A percentile compares a stretch with the other conserved stretches of the same genome.
These are phyloP conservation scores for Glaucidium brasilianum DNA, from an alignment of 2,113 vertebrate genomes.

Conservation along the genomic window DNA sequence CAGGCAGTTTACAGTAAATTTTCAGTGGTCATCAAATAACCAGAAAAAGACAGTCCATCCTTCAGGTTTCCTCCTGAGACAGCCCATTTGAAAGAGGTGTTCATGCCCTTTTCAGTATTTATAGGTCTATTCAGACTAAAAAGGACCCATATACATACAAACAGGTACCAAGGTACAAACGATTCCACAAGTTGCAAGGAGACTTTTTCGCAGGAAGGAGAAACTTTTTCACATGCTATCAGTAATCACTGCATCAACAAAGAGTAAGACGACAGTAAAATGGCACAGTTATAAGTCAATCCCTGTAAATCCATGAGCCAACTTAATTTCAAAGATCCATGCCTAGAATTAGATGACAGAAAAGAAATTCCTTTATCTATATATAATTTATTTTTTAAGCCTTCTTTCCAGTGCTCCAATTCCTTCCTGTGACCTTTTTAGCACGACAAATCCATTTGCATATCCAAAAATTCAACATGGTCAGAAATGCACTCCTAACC, in stretches of 20 bases:
- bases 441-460: not conserved
- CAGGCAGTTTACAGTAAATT: not conserved
- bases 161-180: not conserved
- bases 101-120: not conserved
- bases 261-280: not conserved
- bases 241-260: not conserved
- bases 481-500: not conserved
- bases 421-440: not conserved
- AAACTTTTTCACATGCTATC: not conserved
- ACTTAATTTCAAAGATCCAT: not conserved
- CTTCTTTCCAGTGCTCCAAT: not conserved
- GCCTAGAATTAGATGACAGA: not conserved
- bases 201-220: not conserved
- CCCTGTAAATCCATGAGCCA: not conserved
- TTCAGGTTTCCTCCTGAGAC: not conserved
- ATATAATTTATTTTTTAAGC: not conserved
- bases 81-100: not conserved
- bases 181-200: not conserved
- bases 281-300: not conserved
- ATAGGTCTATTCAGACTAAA: not conserved
- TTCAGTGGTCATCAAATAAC: not conserved
- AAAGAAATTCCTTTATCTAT: not conserved
- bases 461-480: not conserved
- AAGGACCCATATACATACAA: not conserved
- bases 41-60: not conserved